Conservation (phyloP, 2,888 invertebrate species). For the Lacanobia oleracea region DNA sequence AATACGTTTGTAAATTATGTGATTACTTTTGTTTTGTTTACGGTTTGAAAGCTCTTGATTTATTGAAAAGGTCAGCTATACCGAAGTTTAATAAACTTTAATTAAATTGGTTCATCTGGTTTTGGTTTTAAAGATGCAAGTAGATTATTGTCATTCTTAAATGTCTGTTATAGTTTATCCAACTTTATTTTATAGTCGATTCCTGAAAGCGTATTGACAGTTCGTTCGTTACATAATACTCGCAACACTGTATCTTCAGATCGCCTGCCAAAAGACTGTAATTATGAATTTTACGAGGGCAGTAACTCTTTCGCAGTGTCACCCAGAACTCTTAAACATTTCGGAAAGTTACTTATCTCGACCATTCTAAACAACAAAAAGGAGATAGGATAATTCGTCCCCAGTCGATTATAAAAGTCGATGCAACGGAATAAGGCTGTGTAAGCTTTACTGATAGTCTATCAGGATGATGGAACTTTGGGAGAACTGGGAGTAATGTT, state of each 20-base stretch:
- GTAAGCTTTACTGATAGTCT: constrained; percentile 61
- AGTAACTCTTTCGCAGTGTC: constrained; percentile 55
- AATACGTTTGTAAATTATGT: constrained; percentile 51
- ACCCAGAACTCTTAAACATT: constrained; percentile 48
- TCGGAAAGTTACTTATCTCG: constrained; percentile 58
- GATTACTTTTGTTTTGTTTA: constrained; percentile 54
- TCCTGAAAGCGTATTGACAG: constrained; percentile 15
- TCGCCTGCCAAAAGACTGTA: constrained; percentile 32
- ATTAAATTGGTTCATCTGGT: constrained; percentile 22
- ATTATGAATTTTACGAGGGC: constrained; percentile 43
- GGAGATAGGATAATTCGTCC: constrained; percentile 59
- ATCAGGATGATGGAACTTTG: constrained; percentile 26
- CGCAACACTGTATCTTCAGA: constrained; percentile 6
- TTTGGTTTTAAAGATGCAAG: not conserved
- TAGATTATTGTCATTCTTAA: constrained; percentile 1
- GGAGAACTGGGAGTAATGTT: constrained; percentile 22
- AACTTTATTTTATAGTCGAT: constrained; percentile 6
- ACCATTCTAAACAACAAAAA: constrained; percentile 56
- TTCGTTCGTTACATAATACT: constrained; percentile 5
- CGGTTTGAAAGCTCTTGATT: constrained; percentile 28
- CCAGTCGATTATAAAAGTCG: constrained; percentile 67
- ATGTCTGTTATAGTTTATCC: not conserved
- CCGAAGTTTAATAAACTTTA: constrained; percentile 9
- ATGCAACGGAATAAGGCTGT: constrained; percentile 64
- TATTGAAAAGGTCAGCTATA: constrained; percentile 31